Evolutionary conservation across 2,113 vertebrate genomes (phyloP).

Genomic region (Loxodonta africana): DNA sequence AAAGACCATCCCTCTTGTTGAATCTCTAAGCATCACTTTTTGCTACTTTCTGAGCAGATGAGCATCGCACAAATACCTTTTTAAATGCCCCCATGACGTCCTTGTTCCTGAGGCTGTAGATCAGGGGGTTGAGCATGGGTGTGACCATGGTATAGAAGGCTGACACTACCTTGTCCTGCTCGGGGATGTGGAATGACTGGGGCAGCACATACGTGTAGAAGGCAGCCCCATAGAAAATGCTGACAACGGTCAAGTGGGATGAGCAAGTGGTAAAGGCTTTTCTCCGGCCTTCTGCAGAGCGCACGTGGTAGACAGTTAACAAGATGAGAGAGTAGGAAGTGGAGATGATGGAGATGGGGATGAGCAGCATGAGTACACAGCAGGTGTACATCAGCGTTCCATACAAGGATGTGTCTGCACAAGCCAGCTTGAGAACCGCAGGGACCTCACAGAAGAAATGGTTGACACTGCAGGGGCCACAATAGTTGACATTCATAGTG

Average conservation of each 20-base stretch:
- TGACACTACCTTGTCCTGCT: conserved; percentile 52
- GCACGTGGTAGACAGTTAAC: too few relatives aligned
- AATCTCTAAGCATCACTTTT: too few relatives aligned
- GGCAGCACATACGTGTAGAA: conserved; percentile 57
- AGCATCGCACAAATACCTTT: too few relatives aligned
- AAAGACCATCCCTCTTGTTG: too few relatives aligned
- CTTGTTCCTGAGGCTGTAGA: conserved; percentile 8
- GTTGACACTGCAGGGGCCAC: neutral
- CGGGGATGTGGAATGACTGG: conserved; percentile 28
- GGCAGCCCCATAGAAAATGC: neutral
- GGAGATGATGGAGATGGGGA: too few relatives aligned
- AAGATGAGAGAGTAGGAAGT: too few relatives aligned
- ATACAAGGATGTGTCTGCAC: neutral
- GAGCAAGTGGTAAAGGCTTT: too few relatives aligned
- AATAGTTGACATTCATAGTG: too few relatives aligned
- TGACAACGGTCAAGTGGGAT: too few relatives aligned
- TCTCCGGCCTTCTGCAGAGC: too few relatives aligned
- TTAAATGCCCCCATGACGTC: too few relatives aligned
- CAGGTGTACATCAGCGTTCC: neutral
- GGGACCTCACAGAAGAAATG: neutral
- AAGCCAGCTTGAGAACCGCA: neutral
- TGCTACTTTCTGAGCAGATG: too few relatives aligned
- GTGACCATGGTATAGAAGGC: conserved; percentile 56
- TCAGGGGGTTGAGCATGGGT: conserved; percentile 57
- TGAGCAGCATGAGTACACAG: neutral